These are phyloP conservation scores for Ceryle rudis DNA, from an alignment of 2,797 vertebrate genomes.

Conservation along the genomic window DNA sequence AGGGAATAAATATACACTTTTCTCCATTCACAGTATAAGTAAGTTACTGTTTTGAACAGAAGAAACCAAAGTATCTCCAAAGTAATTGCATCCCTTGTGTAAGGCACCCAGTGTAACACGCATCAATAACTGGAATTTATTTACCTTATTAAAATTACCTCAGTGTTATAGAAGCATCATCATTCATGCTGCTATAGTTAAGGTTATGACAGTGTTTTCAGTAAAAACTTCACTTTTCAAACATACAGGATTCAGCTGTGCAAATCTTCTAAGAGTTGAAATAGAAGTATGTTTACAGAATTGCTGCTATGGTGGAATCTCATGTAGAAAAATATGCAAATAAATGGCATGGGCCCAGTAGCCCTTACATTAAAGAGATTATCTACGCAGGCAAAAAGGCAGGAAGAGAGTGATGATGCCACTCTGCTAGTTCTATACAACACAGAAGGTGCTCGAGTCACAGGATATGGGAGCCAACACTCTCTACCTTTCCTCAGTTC, in stretches of 20 bases:
- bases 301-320: rapidly evolving
- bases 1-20: conserved; percentile 21
- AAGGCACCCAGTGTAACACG: neutral
- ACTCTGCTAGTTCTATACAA: neutral
- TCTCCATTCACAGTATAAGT: conserved; percentile 7
- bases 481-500: neutral
- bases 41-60: neutral
- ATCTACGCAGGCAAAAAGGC: neutral
- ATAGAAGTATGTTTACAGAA: neutral
- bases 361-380: neutral
- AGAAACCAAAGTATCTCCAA: neutral
- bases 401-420: neutral
- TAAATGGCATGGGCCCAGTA: neutral
- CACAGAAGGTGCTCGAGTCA: neutral
- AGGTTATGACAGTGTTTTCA: conserved; percentile 17
- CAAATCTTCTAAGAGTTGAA: neutral
- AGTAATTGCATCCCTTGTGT: neutral
- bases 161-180: conserved; percentile 12
- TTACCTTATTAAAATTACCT: conserved; percentile 48
- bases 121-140: conserved; percentile 29
- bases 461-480: rapidly evolving
- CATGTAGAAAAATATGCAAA: neutral
- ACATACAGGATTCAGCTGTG: conserved; percentile 27
- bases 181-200: neutral
- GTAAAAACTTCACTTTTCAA: conserved; percentile 28